Conservation (phyloP, 2,888 invertebrate species). For the Cataglyphis albicans region DNA sequence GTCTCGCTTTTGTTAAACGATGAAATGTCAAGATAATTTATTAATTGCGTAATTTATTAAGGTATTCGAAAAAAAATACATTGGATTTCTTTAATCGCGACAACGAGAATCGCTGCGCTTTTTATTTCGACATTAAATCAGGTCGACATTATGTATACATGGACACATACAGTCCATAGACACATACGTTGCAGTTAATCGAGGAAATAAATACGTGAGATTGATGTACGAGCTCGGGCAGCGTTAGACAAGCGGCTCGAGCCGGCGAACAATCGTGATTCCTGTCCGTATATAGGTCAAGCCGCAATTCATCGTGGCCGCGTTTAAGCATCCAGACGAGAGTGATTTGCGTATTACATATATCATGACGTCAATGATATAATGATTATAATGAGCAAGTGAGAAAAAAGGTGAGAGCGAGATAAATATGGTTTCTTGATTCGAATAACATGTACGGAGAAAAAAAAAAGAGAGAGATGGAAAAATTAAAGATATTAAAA, state of each 20-base stretch:
- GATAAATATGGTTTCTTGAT: constrained; percentile 1
- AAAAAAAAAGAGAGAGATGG: background rate
- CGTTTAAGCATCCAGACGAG: constrained; percentile 41
- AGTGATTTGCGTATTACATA: constrained; percentile 37
- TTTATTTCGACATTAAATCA: constrained; percentile 32
- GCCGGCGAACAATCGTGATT: constrained; percentile 52
- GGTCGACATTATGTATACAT: constrained; percentile 6
- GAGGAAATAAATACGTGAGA: constrained; percentile 49
- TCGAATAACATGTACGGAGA: background rate
- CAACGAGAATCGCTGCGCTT: constrained; percentile 6
- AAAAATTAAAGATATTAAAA: background rate
- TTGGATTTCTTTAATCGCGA: background rate
- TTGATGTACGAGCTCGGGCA: constrained; percentile 36
- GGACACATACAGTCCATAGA: background rate
- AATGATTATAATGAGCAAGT: constrained; percentile 12
- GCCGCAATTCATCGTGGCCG: constrained; percentile 52
- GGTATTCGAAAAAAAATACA: background rate
- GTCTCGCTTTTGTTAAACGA: background rate
- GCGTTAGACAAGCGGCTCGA: constrained; percentile 39
- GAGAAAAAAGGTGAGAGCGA: constrained; percentile 22
- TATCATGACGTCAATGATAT: constrained; percentile 13
- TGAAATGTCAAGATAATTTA: background rate
- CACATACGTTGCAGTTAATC: constrained; percentile 21
- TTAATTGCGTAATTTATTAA: background rate
- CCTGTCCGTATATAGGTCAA: constrained; percentile 61